Evolutionary conservation across 2,888 invertebrate genomes (phyloP).

Genomic region (Blastobasis adustella): DNA sequence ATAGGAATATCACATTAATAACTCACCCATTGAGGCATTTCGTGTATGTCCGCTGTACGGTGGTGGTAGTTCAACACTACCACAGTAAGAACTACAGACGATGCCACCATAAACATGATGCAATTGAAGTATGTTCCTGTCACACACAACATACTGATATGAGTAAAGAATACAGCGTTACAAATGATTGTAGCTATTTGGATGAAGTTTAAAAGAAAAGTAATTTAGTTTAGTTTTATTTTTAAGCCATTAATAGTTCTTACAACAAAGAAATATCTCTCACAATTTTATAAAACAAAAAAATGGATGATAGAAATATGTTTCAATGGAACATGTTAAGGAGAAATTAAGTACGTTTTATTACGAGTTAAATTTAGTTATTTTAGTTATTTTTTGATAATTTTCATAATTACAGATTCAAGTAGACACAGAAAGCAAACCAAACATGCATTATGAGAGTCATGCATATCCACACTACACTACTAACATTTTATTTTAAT

Average conservation of each 20-base stretch:
- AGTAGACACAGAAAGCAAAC: conserved; percentile 26
- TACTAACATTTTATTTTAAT: not conserved
- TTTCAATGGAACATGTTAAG: too few relatives aligned
- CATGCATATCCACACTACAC: not conserved
- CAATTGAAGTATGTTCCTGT: conserved; percentile 99
- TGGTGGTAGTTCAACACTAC: conserved; percentile 98
- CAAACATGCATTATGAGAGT: conserved; percentile 27
- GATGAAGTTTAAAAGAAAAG: conserved; percentile 5
- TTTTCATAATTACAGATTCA: conserved; percentile 3
- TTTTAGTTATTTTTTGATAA: conserved; percentile 14
- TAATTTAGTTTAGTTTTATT: not conserved
- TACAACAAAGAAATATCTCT: conserved; percentile 3
- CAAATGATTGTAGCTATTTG: conserved; percentile 9
- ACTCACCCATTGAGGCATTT: conserved; percentile 97
- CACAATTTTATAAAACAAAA: too few relatives aligned
- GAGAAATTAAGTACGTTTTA: too few relatives aligned
- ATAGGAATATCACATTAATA: not conserved
- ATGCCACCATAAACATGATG: conserved; percentile 99
- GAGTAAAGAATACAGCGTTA: not conserved
- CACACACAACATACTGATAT: conserved; percentile 26
- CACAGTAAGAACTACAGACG: conserved; percentile 97
- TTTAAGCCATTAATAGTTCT: not conserved
- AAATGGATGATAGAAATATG: too few relatives aligned
- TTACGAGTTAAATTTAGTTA: too few relatives aligned
- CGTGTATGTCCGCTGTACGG: conserved; percentile 96